Evolutionary conservation across 1,140 invertebrate genomes (phyloP), one percentile per base, ranked within the genome.

Genomic region (Branchinecta lynchi): DNA sequence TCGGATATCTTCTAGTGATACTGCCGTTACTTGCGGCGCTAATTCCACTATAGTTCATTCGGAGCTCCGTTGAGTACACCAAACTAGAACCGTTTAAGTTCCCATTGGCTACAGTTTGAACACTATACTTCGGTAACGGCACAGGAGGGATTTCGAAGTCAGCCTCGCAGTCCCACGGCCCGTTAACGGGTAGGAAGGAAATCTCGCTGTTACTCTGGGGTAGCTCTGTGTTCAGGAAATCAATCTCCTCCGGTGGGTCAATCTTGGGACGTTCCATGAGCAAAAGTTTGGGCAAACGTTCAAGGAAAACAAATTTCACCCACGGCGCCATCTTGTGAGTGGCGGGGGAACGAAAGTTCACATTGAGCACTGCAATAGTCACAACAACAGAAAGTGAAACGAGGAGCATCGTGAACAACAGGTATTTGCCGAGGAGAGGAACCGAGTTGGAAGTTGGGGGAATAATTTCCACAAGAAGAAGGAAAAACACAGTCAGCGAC

Each of bases 381-480:
- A 97, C 91, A 71, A 99, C 88, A 75, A 99, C 96, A 67, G 95
- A 98, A 66, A 97, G 82, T 45, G 96, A 98, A 73, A 99, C 96
- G 75, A 99, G 84, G 77, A 98, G 93, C 94, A 99, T 98, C 65
- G 96, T 99, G 81, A 99, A 99, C 32, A 99, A 84, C 46, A 99
- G 84, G 83, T 99, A 99, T 83, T 97, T 97, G 73, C 96, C 96
- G 72, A 99, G 84, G 67, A 99, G 82, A 51, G 96, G 96, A 70
- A 99, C 93, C 66, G 96, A 96, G 66, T 98, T 82, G 68, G 94
- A 98, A 68, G 96, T 99, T n/a, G 97, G 95, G 70, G 97, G 97
- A 78, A 99, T 98, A 77, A 99, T 96, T 81, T 98, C 94, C 74
- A 91, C 93, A 74, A 99, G 83, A 73, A 99, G 84, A 72, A 99